Evolutionary conservation across 2,888 invertebrate species (phyloP), one percentile per base, ranked within the genome.

Genomic region (Orgyia antiqua): DNA sequence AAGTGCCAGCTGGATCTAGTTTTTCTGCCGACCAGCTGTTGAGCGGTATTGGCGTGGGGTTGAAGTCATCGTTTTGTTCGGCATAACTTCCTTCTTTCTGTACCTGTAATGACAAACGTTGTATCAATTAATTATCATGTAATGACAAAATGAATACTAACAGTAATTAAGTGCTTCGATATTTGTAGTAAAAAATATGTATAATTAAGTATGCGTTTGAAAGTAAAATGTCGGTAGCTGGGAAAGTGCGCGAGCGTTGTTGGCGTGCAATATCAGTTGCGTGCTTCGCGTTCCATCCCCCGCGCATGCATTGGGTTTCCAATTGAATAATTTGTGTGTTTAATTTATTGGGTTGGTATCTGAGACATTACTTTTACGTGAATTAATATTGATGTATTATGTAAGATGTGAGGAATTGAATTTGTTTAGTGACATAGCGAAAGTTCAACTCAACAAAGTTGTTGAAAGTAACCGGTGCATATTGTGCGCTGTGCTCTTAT

Each of bases 161-260:
- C 40, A 30, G 32, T 51, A 49, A 59, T 51, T 48, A 43, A 36
- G 28, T 41, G 17, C 31, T 41, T 39, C 28, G 42, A 41, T 36
- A 33, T 33, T 50, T 39, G 34, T 41, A 32, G 45, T 31, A 63
- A 67, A 71, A 70, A 63, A 62, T 46, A 55, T 64, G 51, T 53
- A 62, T 66, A 57, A 67, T 65, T 63, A 53, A 68, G 65, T 68
- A 64, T 76, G 82, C 83, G 77, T 77, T 80, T 70, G 84, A 86
- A 86, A 86, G 84, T 86, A 84, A 86, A 83, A 83, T 73, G 72
- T 49, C 55, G 47, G 51, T 64, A 45, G 52, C 55, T 74, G 78
- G 80, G 83, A 83, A 84, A 84, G 82, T 79, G 65, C 57, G 59
- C 46, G 45, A 44, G 45, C 45, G 50, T 52, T 39, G 59, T 44